Evolutionary conservation across 2,113 vertebrate species (phyloP).

Genomic region (Hylia prasina): DNA sequence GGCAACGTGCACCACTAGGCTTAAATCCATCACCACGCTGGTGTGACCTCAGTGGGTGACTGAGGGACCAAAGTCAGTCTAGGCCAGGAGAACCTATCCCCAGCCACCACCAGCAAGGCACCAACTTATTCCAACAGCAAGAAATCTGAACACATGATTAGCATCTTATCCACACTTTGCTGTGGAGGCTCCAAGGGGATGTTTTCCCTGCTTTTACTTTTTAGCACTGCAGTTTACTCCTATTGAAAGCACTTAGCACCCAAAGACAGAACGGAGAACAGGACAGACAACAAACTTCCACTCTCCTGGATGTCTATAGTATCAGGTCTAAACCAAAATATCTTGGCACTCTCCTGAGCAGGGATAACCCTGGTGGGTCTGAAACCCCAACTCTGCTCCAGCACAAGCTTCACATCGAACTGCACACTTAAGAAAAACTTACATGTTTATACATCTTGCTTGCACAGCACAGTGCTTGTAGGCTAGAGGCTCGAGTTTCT

Average conservation of each 20-base stretch:
- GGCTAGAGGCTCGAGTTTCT: slow-evolving; percentile 25
- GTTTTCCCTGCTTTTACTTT: not conserved
- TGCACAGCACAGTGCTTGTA: slow-evolving; percentile 6
- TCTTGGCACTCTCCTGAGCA: not conserved
- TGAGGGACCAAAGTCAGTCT: not conserved
- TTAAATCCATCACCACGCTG: not conserved
- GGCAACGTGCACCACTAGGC: not conserved
- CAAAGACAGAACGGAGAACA: not conserved
- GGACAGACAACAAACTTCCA: not conserved
- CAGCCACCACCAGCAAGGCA: not conserved
- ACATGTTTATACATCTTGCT: not conserved
- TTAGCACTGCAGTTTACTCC: not conserved
- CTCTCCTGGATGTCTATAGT: not conserved
- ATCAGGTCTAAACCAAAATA: not conserved
- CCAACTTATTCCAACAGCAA: not conserved
- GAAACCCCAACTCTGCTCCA: not conserved
- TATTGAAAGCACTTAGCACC: not conserved
- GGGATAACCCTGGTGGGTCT: not conserved
- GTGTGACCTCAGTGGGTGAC: not conserved
- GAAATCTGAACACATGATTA: not conserved
- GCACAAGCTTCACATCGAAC: not conserved
- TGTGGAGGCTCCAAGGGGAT: not conserved
- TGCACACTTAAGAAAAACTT: not conserved
- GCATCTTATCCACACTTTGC: not conserved
- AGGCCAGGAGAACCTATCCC: not conserved